These are phyloP conservation scores for Carabus problematicus DNA, from an alignment of 2,888 invertebrate species.

Conservation along the genomic window DNA sequence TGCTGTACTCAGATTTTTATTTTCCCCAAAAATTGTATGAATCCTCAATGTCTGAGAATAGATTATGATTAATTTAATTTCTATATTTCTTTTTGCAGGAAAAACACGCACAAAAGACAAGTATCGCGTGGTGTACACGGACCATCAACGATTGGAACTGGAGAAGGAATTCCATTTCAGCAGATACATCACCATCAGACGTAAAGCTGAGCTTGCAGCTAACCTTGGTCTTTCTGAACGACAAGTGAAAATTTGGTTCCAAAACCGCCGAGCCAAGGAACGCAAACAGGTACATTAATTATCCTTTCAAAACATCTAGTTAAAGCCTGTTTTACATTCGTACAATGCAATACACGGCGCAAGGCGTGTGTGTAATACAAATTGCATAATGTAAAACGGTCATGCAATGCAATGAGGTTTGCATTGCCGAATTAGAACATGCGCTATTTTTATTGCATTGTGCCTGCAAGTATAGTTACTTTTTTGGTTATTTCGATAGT, in stretches of 20 bases:
- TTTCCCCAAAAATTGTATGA: background rate
- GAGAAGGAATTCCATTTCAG: constrained; percentile 69
- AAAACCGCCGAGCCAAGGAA: constrained; percentile 91
- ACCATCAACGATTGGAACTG: constrained; percentile 82
- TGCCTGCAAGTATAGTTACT: too few relatives aligned
- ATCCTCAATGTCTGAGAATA: background rate
- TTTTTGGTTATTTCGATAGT: too few relatives aligned
- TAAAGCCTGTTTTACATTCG: too few relatives aligned
- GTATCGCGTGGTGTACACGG: constrained; percentile 98
- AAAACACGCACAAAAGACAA: constrained; percentile 99
- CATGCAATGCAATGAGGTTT: too few relatives aligned
- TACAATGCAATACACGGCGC: constrained; percentile 61
- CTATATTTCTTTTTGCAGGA: constrained; percentile 69
- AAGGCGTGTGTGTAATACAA: too few relatives aligned
- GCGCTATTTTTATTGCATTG: too few relatives aligned
- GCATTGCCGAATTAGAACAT: too few relatives aligned
- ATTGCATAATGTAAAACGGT: too few relatives aligned
- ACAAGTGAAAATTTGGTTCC: constrained; percentile 81
- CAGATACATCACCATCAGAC: constrained; percentile 91
- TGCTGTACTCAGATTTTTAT: constrained; percentile 17
- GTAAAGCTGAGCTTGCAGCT: constrained; percentile 91
- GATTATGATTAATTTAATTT: background rate
- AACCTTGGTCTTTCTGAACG: constrained; percentile 86
- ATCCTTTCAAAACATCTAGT: too few relatives aligned
- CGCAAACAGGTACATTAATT: constrained; percentile 79